Base-by-base conservation (phyloP, 35 echinoderm and acorn worm species). In the Anneissia japonica region DNA sequence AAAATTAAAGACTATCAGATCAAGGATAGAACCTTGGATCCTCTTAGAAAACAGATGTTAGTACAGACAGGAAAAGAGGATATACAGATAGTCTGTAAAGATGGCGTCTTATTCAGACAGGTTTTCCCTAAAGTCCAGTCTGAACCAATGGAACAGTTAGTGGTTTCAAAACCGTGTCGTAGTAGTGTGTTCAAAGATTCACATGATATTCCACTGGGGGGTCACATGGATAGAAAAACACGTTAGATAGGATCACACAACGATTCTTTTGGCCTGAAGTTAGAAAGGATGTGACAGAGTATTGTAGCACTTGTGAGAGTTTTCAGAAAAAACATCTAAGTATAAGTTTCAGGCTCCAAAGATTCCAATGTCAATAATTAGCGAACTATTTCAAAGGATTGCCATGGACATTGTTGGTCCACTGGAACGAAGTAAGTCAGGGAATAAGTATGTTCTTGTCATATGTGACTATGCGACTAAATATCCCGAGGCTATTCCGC, bases 391-490 rank as follows among this genome's bases (percentile, higher is more conserved):
- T 45, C 72, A 51, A 26, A 36, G 14, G 39, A 30, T 86, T 16
- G 73, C 31, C 30, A 76, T 77, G 84, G 73, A 86, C 30, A 86
- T 77, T 77, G 73, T 45, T 32, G 84, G 85, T 38, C 74, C 73
- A 30, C 73, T 87, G 29, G 32, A 38, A 38, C 31, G 73, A 46
- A 38, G 36, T 26, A 86, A 77, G 7, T 6, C 16, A 28, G 84
- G 84, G 29, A 77, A 77, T 35, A 86, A 77, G 35, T 79, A 77
- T 38, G 39, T 86, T 28, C 0, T 86, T 4, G 84, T 86, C 13
- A 37, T 86, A n/a, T 86, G 73, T 78, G 84, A 86, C 73, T 86
- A 45, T 86, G 84, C 84, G 12, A 37, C 84, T 39, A 86, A 36
- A 34, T 86, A 86, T 56, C 84, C 73, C 32, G 84, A 86, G 72